phyloP scores from a whole-genome alignment of 2,797 vertebrate species.

The Hydrocynus forskahlii region DNA sequence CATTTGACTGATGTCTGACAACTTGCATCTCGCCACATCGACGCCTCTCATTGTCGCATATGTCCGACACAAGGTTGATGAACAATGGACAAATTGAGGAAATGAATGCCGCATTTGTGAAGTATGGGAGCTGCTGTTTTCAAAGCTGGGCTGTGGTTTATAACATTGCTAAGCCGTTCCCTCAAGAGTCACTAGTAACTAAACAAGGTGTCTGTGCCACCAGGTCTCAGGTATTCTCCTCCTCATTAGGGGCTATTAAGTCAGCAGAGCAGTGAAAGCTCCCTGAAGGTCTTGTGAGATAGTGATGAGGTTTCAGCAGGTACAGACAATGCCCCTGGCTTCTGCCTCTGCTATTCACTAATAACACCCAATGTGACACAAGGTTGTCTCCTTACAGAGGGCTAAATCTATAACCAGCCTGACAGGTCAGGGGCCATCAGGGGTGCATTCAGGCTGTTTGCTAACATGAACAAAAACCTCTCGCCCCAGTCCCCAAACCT shows the following conservation, averaged over 20 bases:
- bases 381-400: constrained; percentile 23
- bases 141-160: constrained; percentile 20
- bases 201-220: constrained; percentile 33
- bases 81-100: constrained; percentile 49
- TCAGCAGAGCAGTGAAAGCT: constrained; percentile 50
- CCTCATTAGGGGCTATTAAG: constrained; percentile 59
- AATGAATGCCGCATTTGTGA: constrained; percentile 29
- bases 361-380: constrained; percentile 44
- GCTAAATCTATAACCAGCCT: constrained; percentile 48
- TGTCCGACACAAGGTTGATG: constrained; percentile 44
- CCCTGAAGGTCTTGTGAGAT: constrained; percentile 45
- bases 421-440: constrained; percentile 42
- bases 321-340: constrained; percentile 43
- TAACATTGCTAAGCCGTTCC: background rate
- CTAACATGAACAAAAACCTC: constrained; percentile 48
- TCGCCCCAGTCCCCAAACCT: constrained; percentile 29
- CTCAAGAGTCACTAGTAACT: constrained; percentile 19
- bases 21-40: constrained; percentile 6
- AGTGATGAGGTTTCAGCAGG: constrained; percentile 48
- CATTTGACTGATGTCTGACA: constrained; percentile 52
- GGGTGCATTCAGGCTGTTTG: constrained; percentile 45
- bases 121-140: background rate
- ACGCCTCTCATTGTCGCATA: constrained; percentile 39
- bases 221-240: constrained; percentile 42
- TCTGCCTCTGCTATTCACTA: constrained; percentile 40